Percentiles rank a stretch among this genome's conserved stretches.
phyloP scores from a whole-genome alignment of 2,113 vertebrate species.

The Chitala chitala region DNA sequence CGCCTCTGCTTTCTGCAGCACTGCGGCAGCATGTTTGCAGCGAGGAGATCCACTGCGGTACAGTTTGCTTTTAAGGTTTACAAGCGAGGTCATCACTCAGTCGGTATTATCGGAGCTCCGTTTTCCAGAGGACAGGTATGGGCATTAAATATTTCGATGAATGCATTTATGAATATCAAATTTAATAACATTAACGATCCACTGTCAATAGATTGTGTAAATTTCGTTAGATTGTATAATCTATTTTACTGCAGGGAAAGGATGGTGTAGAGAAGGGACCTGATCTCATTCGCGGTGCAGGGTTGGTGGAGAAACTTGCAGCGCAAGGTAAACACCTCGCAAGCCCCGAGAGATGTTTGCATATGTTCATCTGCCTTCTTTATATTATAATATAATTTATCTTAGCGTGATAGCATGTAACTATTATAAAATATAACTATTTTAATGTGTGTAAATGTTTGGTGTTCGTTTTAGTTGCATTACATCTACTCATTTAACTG shows the following conservation, averaged over 20 bases:
- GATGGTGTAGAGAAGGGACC: slow-evolving; percentile 57
- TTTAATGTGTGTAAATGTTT: too few species aligned
- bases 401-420: too few species aligned
- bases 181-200: too few species aligned
- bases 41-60: slow-evolving; percentile 33
- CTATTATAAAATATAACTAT: too few species aligned
- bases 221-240: background rate
- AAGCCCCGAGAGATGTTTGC: too few species aligned
- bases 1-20: background rate
- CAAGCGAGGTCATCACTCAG: slow-evolving; percentile 25
- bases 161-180: too few species aligned
- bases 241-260: slow-evolving; percentile 40
- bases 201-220: too few species aligned
- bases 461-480: too few species aligned
- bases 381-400: too few species aligned
- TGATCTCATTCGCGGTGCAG: slow-evolving; percentile 50
- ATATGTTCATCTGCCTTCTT: too few species aligned
- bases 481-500: too few species aligned
- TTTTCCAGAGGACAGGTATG: slow-evolving; percentile 66
- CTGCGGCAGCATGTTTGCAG: slow-evolving; percentile 17
- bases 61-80: slow-evolving; percentile 15
- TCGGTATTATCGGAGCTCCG: slow-evolving; percentile 62
- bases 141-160: too few species aligned
- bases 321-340: slow-evolving; percentile 45
- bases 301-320: slow-evolving; percentile 49